phyloP scores from a whole-genome alignment of 1,140 invertebrate species.

The Lepidurus couesii region DNA sequence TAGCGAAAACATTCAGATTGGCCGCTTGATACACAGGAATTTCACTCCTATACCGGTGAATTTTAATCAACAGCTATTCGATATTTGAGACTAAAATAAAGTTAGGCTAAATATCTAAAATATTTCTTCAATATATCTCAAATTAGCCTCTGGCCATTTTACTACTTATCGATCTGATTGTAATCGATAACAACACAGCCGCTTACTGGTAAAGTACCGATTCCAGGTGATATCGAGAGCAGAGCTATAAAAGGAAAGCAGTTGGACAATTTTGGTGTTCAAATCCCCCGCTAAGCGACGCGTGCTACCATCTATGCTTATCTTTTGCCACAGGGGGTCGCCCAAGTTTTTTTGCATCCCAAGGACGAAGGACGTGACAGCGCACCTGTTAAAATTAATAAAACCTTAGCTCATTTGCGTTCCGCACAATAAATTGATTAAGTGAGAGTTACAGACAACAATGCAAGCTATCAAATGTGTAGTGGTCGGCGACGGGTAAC shows the following conservation, averaged over 20 bases:
- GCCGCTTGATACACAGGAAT: too few species aligned
- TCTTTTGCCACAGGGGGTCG: constrained; percentile 17
- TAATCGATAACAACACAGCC: neutral
- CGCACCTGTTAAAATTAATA: constrained; percentile 22
- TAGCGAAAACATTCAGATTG: too few species aligned
- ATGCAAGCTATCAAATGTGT: constrained; percentile 96
- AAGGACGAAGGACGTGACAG: constrained; percentile 20
- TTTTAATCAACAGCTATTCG: too few species aligned
- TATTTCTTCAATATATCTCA: too few species aligned
- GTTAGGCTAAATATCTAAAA: too few species aligned
- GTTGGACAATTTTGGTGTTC: neutral
- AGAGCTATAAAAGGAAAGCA: neutral
- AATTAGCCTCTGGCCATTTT: too few species aligned
- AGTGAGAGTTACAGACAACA: constrained; percentile 34
- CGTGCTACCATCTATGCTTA: constrained; percentile 13
- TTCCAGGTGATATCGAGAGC: neutral
- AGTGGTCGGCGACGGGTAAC: constrained; percentile 87
- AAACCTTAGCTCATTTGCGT: neutral
- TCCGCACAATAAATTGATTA: neutral
- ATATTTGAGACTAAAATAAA: too few species aligned
- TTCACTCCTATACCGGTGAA: too few species aligned
- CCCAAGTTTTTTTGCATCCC: constrained; percentile 18
- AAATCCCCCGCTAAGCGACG: constrained; percentile 1
- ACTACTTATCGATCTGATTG: too few species aligned
- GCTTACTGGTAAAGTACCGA: neutral